These are phyloP conservation scores for Drosophila truncata DNA, from an alignment of 1,140 invertebrate genomes.

Conservation along the genomic window DNA sequence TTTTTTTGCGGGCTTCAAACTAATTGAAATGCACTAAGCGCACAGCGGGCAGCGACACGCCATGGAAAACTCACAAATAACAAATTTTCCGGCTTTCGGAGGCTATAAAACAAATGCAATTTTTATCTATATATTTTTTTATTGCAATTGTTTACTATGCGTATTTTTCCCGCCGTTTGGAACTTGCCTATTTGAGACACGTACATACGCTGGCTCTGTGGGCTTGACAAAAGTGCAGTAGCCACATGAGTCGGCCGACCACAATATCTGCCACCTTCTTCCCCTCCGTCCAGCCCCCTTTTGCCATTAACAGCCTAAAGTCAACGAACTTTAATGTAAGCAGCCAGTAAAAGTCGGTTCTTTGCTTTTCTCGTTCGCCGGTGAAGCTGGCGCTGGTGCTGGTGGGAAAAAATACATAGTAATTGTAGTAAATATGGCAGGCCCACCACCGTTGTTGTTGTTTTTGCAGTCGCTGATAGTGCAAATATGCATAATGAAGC, in stretches of 20 bases:
- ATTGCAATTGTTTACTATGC: conserved; percentile 40
- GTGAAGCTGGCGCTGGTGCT: conserved; percentile 15
- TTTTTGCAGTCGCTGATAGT: conserved; percentile 60
- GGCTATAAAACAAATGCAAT: conserved; percentile 57
- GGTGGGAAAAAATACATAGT: conserved; percentile 43
- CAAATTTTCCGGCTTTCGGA: conserved; percentile 78
- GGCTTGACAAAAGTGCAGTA: conserved; percentile 54
- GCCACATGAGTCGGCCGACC: conserved; percentile 59
- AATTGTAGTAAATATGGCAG: conserved; percentile 35
- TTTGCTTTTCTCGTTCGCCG: conserved; percentile 36
- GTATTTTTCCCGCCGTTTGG: conserved; percentile 33
- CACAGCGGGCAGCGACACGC: conserved; percentile 18
- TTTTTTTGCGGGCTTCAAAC: conserved; percentile 39
- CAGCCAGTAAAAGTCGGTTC: conserved; percentile 53
- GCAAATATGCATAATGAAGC: conserved; percentile 69
- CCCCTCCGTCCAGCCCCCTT: neutral
- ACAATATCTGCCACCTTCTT: conserved; percentile 23
- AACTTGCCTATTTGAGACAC: conserved; percentile 71
- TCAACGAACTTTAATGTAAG: conserved; percentile 61
- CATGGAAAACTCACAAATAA: conserved; percentile 75
- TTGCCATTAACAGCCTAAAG: conserved; percentile 26
- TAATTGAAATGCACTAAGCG: conserved; percentile 74
- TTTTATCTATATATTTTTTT: conserved; percentile 17
- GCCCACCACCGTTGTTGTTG: conserved; percentile 42
- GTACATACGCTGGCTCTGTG: conserved; percentile 35